phyloP scores from a whole-genome alignment of 2,113 vertebrate species.

The Blennius ocellaris region DNA sequence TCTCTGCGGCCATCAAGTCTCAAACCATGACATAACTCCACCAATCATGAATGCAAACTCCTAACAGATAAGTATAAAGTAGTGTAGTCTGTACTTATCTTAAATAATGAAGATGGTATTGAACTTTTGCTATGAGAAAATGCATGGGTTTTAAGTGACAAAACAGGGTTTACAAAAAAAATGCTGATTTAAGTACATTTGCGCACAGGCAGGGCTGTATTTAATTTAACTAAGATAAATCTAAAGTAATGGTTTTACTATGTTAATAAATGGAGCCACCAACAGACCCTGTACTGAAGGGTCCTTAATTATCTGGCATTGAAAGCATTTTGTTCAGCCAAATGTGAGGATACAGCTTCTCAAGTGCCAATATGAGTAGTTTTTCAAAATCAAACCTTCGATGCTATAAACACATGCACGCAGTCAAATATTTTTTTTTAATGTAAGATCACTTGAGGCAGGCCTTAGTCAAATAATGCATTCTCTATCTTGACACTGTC shows the following conservation, averaged over 20 bases:
- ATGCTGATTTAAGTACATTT: background rate
- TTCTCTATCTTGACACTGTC: too few relatives aligned
- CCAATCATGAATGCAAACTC: background rate
- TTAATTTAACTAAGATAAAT: background rate
- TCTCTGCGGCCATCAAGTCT: background rate
- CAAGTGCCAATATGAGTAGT: conserved; percentile 21
- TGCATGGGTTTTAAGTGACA: background rate
- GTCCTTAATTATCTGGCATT: conserved; percentile 34
- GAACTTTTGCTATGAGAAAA: background rate
- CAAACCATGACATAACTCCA: background rate
- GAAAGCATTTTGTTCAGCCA: conserved; percentile 12
- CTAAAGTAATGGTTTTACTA: background rate
- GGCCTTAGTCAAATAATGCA: too few relatives aligned
- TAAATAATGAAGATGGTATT: conserved; percentile 10
- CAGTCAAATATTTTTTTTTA: too few relatives aligned
- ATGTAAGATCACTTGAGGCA: too few relatives aligned
- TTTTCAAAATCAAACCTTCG: conserved; percentile 14
- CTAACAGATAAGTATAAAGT: background rate
- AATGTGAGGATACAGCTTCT: conserved; percentile 1
- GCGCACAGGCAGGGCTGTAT: background rate
- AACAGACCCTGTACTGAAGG: conserved; percentile 15
- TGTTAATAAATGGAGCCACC: conserved; percentile 11
- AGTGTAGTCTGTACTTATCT: background rate
- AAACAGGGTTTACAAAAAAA: conserved; percentile 10
- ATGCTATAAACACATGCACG: too few relatives aligned